phyloP scores from a whole-genome alignment of 2,797 vertebrate genomes.

The Sciurus carolinensis region DNA sequence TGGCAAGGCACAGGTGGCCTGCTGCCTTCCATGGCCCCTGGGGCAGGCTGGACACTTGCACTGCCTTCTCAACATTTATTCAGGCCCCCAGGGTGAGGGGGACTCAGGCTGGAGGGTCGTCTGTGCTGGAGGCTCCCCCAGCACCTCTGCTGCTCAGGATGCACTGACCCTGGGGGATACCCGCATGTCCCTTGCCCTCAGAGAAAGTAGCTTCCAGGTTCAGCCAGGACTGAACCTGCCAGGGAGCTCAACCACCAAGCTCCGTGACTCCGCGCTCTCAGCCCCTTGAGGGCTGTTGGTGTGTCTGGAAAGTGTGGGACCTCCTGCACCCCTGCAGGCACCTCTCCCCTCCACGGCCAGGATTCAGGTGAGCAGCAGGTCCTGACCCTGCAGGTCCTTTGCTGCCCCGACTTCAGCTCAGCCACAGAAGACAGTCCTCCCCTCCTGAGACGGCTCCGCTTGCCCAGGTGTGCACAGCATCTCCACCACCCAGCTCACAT shows the following conservation, averaged over 20 bases:
- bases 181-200: rapidly evolving
- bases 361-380: neutral
- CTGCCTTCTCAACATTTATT: neutral
- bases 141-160: neutral
- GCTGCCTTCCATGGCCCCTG: neutral
- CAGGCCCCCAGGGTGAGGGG: neutral
- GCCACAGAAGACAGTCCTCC: too few relatives aligned
- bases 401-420: neutral
- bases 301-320: too few relatives aligned
- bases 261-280: neutral
- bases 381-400: neutral
- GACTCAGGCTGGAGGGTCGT: neutral
- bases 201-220: neutral
- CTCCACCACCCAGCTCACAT: too few relatives aligned
- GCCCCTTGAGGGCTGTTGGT: too few relatives aligned
- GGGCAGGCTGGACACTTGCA: neutral
- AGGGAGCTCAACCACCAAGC: neutral
- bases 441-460: neutral
- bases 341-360: neutral
- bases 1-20: neutral
- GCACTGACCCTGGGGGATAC: neutral
- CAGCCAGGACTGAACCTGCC: rapidly evolving
- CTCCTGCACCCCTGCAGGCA: too few relatives aligned
- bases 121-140: neutral
- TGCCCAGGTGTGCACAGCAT: too few relatives aligned